These are phyloP conservation scores for Nylanderia fulva DNA, from an alignment of 1,140 invertebrate genomes.

Conservation along the genomic window DNA sequence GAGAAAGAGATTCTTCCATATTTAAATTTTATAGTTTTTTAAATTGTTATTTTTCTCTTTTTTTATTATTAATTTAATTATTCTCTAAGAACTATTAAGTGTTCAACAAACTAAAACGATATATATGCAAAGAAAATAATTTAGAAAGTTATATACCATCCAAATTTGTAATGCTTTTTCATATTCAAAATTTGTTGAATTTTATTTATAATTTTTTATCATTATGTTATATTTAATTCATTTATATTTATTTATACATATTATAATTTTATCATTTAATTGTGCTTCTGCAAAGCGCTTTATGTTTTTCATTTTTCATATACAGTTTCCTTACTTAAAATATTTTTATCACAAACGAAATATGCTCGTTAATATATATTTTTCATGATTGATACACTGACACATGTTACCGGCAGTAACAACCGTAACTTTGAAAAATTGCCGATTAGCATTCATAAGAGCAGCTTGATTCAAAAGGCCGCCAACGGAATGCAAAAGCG, in stretches of 20 bases:
- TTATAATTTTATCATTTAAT: slow-evolving; percentile 12
- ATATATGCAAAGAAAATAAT: too few species aligned
- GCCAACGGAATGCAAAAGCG: slow-evolving; percentile 67
- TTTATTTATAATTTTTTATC: too few species aligned
- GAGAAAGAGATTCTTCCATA: too few species aligned
- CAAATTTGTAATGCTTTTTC: slow-evolving; percentile 2
- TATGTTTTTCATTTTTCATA: background rate
- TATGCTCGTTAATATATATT: background rate
- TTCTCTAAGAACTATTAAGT: too few species aligned
- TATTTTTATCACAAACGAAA: background rate
- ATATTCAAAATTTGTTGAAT: background rate
- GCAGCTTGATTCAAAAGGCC: slow-evolving; percentile 64
- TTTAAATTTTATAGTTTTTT: too few species aligned
- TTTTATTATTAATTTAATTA: too few species aligned
- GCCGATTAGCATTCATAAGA: slow-evolving; percentile 74
- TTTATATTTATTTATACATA: too few species aligned
- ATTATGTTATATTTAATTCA: too few species aligned
- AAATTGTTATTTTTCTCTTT: too few species aligned
- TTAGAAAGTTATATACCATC: background rate
- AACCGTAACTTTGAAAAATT: slow-evolving; percentile 60
- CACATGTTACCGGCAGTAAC: background rate
- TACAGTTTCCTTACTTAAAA: background rate
- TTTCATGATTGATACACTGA: background rate
- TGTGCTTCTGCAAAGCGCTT: background rate
- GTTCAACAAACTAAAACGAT: too few species aligned